phyloP scores from a whole-genome alignment of 53 echinoderm and acorn worm genomes.

The Crossaster papposus region DNA sequence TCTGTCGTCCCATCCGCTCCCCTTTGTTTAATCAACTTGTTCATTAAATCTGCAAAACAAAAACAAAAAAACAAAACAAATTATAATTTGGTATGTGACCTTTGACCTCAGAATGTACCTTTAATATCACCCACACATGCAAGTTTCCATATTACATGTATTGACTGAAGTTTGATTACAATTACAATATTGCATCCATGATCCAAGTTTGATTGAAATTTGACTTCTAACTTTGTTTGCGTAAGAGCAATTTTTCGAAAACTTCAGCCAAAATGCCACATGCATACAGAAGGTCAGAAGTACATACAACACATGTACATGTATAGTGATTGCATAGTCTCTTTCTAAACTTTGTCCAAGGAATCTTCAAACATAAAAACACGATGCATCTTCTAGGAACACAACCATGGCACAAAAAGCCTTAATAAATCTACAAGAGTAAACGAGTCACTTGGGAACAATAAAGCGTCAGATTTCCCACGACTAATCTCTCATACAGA shows the following conservation, averaged over 20 bases:
- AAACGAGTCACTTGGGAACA: background rate
- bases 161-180: too few relatives aligned
- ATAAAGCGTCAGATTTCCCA: background rate
- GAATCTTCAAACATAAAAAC: background rate
- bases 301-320: too few relatives aligned
- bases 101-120: background rate
- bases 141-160: too few relatives aligned
- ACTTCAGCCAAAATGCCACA: too few relatives aligned
- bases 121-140: too few relatives aligned
- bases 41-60: constrained; percentile 66
- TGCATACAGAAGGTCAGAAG: too few relatives aligned
- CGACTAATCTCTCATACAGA: background rate
- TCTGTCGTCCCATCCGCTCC: constrained; percentile 88
- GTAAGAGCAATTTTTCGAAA: too few relatives aligned
- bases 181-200: too few relatives aligned
- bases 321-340: too few relatives aligned
- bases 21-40: constrained; percentile 62
- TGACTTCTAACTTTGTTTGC: too few relatives aligned
- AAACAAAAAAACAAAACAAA: background rate
- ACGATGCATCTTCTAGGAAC: background rate
- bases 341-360: background rate
- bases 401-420: background rate
- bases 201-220: too few relatives aligned
- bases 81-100: background rate
- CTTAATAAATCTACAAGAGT: background rate